Base-by-base conservation (phyloP, 1,140 invertebrate species). In the Pissodes strobi region DNA sequence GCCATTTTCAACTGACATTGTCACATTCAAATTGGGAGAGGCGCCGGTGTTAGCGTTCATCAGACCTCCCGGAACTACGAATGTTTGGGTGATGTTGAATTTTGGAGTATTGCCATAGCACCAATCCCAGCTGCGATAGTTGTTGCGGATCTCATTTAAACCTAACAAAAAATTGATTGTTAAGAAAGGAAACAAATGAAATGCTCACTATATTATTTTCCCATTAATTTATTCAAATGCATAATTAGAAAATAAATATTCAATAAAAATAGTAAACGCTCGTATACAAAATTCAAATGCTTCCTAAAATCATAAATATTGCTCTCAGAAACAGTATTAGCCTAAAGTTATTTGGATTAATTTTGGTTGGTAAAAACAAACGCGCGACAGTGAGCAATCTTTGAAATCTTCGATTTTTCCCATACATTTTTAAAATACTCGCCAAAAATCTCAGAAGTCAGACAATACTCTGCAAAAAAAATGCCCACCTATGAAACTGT, bases 51-150 rank as follows among this genome's bases (percentile, higher is more conserved):
- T 57, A 17, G 58, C 13, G 27, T 68, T 58, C 8, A 67, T 18
- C 17, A 75, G 55, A 39, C 55, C 15, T 10, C 45, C 59, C 22
- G 74, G 74, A 19, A 77, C 68, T 19, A 58, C 55, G 45, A 78
- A 76, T 8, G 68, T 67, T 22, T 71, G 65, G 17, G 63, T 69
- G 25, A 93, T 84, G 0, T 84, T 86, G 77, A 97, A 97, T 70
- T 87, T 86, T 0, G 94, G 94, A 0, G 93, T 93, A 74, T 87
- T 89, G n/a, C 92, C 94, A 78, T 85, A 94, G 51, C 86, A 85
- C 94, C 93, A 97, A 46, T 93, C 85, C 93, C 94, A 97, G 12
- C 86, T 88, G 62, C 81, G 74, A 19, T 94, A 85, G 61, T 89
- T 84, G 38, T 84, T 76, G 38, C 82, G 82, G 58, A 91, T 83